phyloP scores from a whole-genome alignment of 2,113 vertebrate species.

The Gallinago media region DNA sequence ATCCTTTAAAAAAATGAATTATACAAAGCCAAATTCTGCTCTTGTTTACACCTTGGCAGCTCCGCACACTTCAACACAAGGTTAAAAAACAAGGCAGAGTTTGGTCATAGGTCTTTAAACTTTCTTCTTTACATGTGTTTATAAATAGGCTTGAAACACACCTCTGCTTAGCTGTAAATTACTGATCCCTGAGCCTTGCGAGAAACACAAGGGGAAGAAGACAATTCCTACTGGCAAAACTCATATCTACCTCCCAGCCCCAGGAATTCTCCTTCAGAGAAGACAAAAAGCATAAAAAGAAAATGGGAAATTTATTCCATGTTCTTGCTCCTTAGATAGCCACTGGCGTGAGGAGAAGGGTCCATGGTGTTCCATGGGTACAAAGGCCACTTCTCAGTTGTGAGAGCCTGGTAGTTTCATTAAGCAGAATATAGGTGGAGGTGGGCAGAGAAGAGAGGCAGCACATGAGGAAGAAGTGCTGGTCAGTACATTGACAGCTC shows the following conservation, averaged over 20 bases:
- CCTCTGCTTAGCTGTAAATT: not conserved
- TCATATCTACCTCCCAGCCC: not conserved
- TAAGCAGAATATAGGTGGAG: not conserved
- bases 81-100: not conserved
- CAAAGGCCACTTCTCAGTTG: not conserved
- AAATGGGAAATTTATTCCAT: not conserved
- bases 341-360: not conserved
- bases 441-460: not conserved
- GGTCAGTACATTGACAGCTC: not conserved
- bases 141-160: not conserved
- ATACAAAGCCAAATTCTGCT: not conserved
- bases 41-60: not conserved
- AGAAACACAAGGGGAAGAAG: not conserved
- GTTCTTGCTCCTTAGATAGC: not conserved
- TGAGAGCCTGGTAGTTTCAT: not conserved
- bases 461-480: not conserved
- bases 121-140: not conserved
- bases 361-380: not conserved
- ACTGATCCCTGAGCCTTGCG: not conserved
- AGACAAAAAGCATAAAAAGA: not conserved
- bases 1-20: constrained; percentile 3
- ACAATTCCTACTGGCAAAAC: not conserved
- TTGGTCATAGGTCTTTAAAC: not conserved
- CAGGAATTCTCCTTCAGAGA: not conserved
- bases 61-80: not conserved